Evolutionary conservation across 2,888 invertebrate species (phyloP).

Genomic region (Orthosia gothica): DNA sequence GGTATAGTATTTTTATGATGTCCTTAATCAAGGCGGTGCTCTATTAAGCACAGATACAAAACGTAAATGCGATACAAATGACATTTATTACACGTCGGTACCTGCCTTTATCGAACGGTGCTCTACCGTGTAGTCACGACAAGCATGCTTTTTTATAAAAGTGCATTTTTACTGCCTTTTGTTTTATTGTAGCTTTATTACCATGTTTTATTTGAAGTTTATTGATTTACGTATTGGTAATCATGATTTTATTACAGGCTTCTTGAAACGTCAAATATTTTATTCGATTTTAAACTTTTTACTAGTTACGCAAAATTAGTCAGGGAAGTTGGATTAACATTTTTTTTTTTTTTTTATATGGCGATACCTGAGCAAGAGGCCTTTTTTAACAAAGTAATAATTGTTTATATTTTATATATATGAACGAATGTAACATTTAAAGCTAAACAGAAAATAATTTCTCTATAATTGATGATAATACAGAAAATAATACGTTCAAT

Average conservation of each 20-base stretch:
- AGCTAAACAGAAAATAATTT: neutral
- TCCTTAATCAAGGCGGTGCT: constrained; percentile 1
- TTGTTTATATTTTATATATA: neutral
- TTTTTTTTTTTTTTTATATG: too few species aligned
- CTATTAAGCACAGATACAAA: constrained; percentile 38
- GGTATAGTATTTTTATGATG: neutral
- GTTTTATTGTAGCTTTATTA: constrained; percentile 35
- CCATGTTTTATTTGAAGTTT: constrained; percentile 17
- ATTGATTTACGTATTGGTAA: neutral
- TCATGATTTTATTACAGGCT: neutral
- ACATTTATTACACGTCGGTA: constrained; percentile 50
- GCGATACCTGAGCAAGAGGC: neutral
- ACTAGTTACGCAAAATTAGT: neutral
- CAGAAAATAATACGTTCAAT: constrained; percentile 13
- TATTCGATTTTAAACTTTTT: neutral
- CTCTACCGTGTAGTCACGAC: constrained; percentile 53
- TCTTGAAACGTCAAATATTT: too few species aligned
- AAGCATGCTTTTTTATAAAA: constrained; percentile 30
- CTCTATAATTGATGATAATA: constrained; percentile 16
- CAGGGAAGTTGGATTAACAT: neutral
- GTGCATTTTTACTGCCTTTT: constrained; percentile 32
- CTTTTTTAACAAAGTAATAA: neutral
- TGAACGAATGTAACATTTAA: neutral
- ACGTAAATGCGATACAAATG: constrained; percentile 51
- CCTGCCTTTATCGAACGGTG: constrained; percentile 33